Conservation (phyloP, 2,797 vertebrate species). For the Echiichthys vipera region DNA sequence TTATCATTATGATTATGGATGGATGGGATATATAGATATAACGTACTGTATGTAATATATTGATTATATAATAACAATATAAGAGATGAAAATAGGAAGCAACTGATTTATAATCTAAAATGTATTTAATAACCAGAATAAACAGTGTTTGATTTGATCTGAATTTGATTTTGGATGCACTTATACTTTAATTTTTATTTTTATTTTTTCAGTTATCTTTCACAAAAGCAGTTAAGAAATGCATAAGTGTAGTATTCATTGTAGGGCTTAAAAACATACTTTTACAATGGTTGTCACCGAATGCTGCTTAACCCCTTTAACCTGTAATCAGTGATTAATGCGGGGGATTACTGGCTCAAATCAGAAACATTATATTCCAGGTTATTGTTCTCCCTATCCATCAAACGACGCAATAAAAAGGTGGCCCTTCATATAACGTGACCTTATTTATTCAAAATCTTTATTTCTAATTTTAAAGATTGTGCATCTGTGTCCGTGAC, state of each 20-base stretch:
- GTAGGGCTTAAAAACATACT: constrained; percentile 3
- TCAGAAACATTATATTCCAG: background rate
- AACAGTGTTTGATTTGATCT: background rate
- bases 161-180: background rate
- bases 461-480: background rate
- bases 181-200: too few species aligned
- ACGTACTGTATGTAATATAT: too few species aligned
- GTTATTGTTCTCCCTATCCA: background rate
- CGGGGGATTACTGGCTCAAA: background rate
- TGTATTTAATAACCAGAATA: background rate
- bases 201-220: background rate
- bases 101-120: background rate
- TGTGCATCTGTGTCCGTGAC: background rate
- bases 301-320: background rate
- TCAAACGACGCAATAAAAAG: background rate
- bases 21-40: too few species aligned
- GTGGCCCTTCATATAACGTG: background rate
- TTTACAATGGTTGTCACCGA: background rate
- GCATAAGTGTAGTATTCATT: background rate
- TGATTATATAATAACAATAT: too few species aligned
- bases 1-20: too few species aligned
- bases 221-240: background rate
- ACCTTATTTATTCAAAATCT: background rate
- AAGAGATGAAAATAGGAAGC: background rate
- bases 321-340: constrained; percentile 4